Base-by-base conservation (phyloP, 2,797 vertebrate genomes). In the Ctenopoma kingsleyae region DNA sequence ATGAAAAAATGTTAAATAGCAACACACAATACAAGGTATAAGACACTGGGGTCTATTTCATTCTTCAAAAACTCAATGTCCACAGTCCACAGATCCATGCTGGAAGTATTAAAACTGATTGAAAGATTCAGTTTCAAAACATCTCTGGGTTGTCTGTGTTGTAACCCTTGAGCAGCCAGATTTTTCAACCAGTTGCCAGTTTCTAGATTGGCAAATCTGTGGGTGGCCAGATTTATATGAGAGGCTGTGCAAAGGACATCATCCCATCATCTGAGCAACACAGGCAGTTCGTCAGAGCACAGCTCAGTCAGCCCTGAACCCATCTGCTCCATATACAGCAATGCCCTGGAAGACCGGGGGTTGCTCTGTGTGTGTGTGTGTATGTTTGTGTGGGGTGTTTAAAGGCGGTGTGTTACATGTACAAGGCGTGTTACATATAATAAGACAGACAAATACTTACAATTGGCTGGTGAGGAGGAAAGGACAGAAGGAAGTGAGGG, bases 321-420 rank as follows among this genome's bases (percentile, higher is more conserved):
- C 90, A 90, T 91, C 89, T 92, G 91, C 81, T 90, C 71, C 52
- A 32, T 54, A 83, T 74, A 82, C 64, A 81, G 80, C 67, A 51
- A 73, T 83, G 78, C 58, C 75, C 68, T 78, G 64, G 67, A 83
- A 78, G 81, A 76, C 60, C 71, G 74, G 67, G 79, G 74, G 78
- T 46, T 79, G 62, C 50, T 72, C 51, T 27, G 35, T 73, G 44
- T 75, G 52, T 55, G 32, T 47, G 48, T 50, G 20, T 43, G 54
- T 30, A 53, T 30, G 59, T n/a, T 69, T 27, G 25, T 27, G 25
- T 6, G 27, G 4, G 27, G 71, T 52, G 27, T 70, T 38, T 44
- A 30, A 36, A 69, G 60, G 52, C 44, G 11, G 52, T 70, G 63
- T 67, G 59, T 67, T 75, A 38, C 58, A 52, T 50, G 50, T 32